Evolutionary conservation across 2,888 invertebrate species (phyloP).

Genomic region (Liopterus haemorrhoidalis): DNA sequence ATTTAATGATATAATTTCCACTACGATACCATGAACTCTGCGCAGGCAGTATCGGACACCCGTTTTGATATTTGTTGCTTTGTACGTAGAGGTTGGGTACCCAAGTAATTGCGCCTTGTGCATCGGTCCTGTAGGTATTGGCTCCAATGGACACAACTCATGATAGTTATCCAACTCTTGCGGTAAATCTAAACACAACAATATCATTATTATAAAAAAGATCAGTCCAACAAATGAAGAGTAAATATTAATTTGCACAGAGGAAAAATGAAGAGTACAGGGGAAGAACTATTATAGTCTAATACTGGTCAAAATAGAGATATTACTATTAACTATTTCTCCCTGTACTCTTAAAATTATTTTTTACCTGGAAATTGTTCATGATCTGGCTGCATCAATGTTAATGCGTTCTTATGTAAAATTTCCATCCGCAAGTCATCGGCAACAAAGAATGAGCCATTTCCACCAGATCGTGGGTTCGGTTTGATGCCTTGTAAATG

Average conservation of each 20-base stretch:
- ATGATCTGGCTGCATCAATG: slow-evolving; percentile 69
- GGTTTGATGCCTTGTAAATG: slow-evolving; percentile 52
- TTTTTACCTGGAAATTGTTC: slow-evolving; percentile 51
- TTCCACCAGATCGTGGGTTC: slow-evolving; percentile 43
- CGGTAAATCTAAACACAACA: slow-evolving; percentile 64
- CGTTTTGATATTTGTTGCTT: slow-evolving; percentile 81
- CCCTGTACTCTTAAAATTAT: no score
- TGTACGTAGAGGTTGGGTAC: slow-evolving; percentile 78
- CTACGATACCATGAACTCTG: slow-evolving; percentile 70
- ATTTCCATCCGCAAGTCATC: slow-evolving; percentile 78
- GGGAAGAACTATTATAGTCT: neutral
- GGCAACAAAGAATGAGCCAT: slow-evolving; percentile 71
- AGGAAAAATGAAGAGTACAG: slow-evolving; percentile 26
- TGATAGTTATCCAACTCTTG: slow-evolving; percentile 86
- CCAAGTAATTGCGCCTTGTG: slow-evolving; percentile 66
- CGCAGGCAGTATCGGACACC: slow-evolving; percentile 81
- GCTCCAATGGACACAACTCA: slow-evolving; percentile 79
- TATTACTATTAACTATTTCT: no score
- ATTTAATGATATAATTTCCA: slow-evolving; percentile 21
- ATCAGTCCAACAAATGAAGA: slow-evolving; percentile 11
- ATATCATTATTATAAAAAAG: slow-evolving; percentile 24
- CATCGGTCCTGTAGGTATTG: slow-evolving; percentile 49
- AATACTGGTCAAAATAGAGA: neutral
- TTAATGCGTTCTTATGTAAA: slow-evolving; percentile 66
- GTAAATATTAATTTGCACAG: slow-evolving; percentile 3